Base-by-base conservation (phyloP, 2,888 invertebrate species). In the Dromius quadrimaculatus region DNA sequence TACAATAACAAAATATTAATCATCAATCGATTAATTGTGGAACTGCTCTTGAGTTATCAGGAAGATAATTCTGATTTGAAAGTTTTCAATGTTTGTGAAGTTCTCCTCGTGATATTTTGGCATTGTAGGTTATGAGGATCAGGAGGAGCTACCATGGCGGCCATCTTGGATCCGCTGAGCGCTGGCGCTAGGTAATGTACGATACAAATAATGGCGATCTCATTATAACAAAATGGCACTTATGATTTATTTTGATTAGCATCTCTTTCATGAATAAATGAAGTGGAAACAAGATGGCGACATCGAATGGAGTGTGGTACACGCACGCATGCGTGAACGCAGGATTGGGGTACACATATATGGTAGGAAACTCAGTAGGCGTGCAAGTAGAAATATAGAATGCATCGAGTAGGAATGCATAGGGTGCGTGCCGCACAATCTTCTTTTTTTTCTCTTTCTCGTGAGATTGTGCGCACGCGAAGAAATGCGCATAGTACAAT, bases 321-420 rank as follows among this genome's bases (percentile, higher is more conserved):
- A 28, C 36, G 57, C 15, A 65, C n/a, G n/a, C n/a, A n/a, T n/a
- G n/a, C n/a, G n/a, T n/a, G n/a, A n/a, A n/a, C n/a, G 64, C 19
- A 38, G 59, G 38, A 57, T 61, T 59, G 59, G 73, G 74, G 71
- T n/a, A n/a, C 61, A 59, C 23, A 23, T 22, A 28, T 28, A 28
- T 28, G 3, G 8, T 23, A 11, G 50, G 50, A 54, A 3, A 28
- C 8, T 28, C 8, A 28, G 41, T 15, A 45, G 65, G 71, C 69
- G 63, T 72, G 74, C 72, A 75, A 77, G 78, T 79, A 79, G 78
- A 80, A 80, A 79, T 79, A 79, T 79, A 80, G 80, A 80, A 80
- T 80, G 80, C 80, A 78, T 80, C 76, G 76, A 79, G 77, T 78
- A 80, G 80, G 81, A 81, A 81, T 81, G 81, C 80, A 79, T 79